Evolutionary conservation across 2,113 vertebrate species (phyloP).

Genomic region (Mellivora capensis): DNA sequence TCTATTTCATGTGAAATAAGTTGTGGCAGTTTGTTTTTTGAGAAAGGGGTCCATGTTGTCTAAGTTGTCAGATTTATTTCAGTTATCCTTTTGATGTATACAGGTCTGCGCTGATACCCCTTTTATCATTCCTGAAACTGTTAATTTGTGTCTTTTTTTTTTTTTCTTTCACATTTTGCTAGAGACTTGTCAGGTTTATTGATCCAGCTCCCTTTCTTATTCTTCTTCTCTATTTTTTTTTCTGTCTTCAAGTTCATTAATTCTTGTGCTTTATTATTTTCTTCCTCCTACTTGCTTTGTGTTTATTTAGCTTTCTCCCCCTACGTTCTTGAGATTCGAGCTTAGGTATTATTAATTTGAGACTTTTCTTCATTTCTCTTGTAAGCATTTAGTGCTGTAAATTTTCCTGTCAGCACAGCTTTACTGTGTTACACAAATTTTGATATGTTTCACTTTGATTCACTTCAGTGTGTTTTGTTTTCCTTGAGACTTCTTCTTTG

Average conservation of each 20-base stretch:
- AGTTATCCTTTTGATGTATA: background rate
- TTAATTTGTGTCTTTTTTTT: background rate
- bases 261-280: background rate
- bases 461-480: background rate
- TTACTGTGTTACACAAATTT: background rate
- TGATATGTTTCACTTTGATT: background rate
- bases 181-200: background rate
- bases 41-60: background rate
- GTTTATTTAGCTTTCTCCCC: background rate
- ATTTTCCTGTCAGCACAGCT: background rate
- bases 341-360: background rate
- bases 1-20: background rate
- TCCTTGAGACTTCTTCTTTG: background rate
- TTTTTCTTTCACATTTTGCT: background rate
- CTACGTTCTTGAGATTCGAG: background rate
- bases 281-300: background rate
- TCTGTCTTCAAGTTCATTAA: background rate
- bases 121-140: background rate
- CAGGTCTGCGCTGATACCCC: background rate
- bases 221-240: background rate
- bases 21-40: background rate
- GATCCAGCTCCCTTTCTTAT: background rate
- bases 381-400: background rate
- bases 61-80: background rate
- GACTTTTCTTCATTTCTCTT: background rate